These are phyloP conservation scores for Pelochelys cantorii DNA, from an alignment of 2,797 vertebrate species.

Conservation along the genomic window DNA sequence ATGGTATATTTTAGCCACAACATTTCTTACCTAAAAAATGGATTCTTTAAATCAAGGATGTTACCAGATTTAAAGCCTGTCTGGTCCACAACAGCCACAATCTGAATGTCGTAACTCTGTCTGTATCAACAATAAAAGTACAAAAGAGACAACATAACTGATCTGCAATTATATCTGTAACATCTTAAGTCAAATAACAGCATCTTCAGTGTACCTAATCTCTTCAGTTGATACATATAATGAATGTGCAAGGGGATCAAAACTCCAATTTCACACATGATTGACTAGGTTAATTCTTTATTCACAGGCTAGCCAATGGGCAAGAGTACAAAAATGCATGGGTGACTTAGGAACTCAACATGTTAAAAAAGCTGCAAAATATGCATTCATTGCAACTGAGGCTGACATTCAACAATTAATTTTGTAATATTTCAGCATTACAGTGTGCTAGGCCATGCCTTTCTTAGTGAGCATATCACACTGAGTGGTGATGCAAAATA, in stretches of 20 bases:
- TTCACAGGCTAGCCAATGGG: neutral
- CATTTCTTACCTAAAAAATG: constrained; percentile 83
- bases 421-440: neutral
- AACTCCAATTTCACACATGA: neutral
- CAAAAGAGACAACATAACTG: neutral
- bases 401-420: neutral
- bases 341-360: neutral
- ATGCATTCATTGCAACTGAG: neutral
- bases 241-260: neutral
- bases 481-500: neutral
- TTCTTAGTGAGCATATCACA: neutral
- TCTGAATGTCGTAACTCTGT: constrained; percentile 88
- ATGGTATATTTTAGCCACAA: neutral
- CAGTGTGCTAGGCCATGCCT: neutral
- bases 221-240: neutral
- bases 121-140: constrained; percentile 64
- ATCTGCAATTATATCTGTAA: neutral
- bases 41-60: constrained; percentile 85
- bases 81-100: constrained; percentile 84
- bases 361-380: neutral
- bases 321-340: neutral
- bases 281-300: neutral
- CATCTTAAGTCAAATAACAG: neutral
- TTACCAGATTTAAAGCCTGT: constrained; percentile 87
- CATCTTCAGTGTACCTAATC: neutral